phyloP scores from a whole-genome alignment of 1,140 invertebrate species.

The Drosophila repletoides region DNA sequence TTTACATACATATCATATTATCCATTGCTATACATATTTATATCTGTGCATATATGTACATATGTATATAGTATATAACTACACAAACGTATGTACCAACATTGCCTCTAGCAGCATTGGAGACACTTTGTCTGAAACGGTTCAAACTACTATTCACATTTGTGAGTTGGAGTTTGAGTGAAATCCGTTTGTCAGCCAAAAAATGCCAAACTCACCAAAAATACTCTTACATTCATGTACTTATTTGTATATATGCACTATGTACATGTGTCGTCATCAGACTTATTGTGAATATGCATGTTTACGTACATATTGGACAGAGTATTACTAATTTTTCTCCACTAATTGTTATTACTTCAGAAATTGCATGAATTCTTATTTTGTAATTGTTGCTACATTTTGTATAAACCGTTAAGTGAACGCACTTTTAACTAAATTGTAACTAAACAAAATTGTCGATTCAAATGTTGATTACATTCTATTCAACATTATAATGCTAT shows the following conservation, averaged over 20 bases:
- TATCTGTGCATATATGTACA: neutral
- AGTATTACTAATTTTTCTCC: too few relatives aligned
- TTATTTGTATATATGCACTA: neutral
- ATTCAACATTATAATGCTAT: too few relatives aligned
- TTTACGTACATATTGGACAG: neutral
- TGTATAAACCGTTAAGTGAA: too few relatives aligned
- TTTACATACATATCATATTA: too few relatives aligned
- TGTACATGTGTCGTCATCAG: neutral
- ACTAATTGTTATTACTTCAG: too few relatives aligned
- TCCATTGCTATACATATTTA: too few relatives aligned
- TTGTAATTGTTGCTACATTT: too few relatives aligned
- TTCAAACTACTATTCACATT: neutral
- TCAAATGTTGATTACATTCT: too few relatives aligned
- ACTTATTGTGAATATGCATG: neutral
- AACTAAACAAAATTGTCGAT: too few relatives aligned
- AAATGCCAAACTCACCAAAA: neutral
- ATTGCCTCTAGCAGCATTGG: constrained; percentile 7
- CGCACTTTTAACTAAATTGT: too few relatives aligned
- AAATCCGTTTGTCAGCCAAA: constrained; percentile 14
- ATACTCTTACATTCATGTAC: neutral
- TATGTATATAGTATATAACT: neutral
- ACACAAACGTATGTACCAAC: neutral
- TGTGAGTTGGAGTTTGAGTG: constrained; percentile 6
- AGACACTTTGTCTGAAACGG: constrained; percentile 18
- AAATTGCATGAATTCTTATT: too few relatives aligned